Percentiles rank a stretch among this genome's conserved stretches.
phyloP scores from a whole-genome alignment of 2,888 invertebrate genomes.

The Taphrorychus bicolor region DNA sequence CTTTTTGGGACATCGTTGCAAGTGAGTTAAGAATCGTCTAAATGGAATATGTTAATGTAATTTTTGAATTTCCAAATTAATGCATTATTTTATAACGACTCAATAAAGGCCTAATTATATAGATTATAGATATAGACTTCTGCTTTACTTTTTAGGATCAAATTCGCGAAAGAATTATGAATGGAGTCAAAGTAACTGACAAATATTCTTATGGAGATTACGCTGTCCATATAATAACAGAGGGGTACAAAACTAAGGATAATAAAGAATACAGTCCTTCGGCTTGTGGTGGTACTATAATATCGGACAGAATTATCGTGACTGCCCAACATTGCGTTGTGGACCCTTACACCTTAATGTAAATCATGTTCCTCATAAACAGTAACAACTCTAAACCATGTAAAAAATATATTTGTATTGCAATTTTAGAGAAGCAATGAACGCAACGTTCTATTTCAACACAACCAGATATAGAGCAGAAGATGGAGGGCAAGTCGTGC shows the following conservation, averaged over 20 bases:
- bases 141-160: not conserved
- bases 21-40: too few species aligned
- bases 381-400: not conserved
- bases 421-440: not conserved
- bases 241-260: not conserved
- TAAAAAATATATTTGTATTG: not conserved
- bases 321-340: not conserved
- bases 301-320: not conserved
- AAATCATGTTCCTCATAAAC: not conserved
- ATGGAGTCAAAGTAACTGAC: not conserved
- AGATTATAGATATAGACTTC: too few species aligned
- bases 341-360: not conserved
- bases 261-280: not conserved
- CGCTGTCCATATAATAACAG: not conserved
- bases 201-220: not conserved
- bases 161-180: not conserved
- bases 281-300: not conserved
- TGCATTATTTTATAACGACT: too few species aligned
- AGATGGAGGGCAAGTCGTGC: not conserved
- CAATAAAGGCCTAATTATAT: too few species aligned
- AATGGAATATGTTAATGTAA: too few species aligned
- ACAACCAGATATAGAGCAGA: not conserved
- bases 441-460: not conserved
- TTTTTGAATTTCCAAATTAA: too few species aligned
- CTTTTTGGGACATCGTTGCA: too few species aligned